Percentiles rank a stretch among this genome's conserved stretches.
Evolutionary conservation across 2,888 invertebrate species (phyloP).

Genomic region (Amphipoea lucens): DNA sequence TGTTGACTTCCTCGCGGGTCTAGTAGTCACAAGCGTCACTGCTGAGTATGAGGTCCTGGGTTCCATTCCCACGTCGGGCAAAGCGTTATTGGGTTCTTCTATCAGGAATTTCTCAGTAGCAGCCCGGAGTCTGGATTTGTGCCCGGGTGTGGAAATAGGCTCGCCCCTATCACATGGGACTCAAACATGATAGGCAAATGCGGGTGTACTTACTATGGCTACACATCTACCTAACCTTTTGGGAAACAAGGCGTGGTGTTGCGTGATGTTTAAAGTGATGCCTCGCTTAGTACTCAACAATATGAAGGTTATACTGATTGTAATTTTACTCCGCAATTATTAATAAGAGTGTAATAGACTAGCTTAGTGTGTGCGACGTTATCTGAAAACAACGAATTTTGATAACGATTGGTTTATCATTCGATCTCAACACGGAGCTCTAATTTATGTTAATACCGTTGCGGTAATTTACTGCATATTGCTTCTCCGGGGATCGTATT

Average conservation of each 20-base stretch:
- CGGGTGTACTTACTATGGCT: background rate
- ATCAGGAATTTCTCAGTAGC: background rate
- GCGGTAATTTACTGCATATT: constrained; percentile 13
- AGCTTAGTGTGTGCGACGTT: background rate
- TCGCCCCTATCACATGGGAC: background rate
- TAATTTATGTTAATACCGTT: background rate
- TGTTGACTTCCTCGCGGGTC: background rate
- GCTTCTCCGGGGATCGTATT: background rate
- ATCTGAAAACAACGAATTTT: background rate
- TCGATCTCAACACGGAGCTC: background rate
- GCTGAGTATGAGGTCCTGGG: background rate
- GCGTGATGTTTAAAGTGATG: too few species aligned
- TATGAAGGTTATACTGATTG: background rate
- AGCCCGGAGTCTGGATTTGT: background rate
- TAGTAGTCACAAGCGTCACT: background rate
- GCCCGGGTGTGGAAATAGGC: background rate
- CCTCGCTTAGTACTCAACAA: background rate
- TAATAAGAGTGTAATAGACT: background rate
- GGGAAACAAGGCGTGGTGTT: background rate
- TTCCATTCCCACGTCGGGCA: background rate
- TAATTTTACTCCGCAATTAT: background rate
- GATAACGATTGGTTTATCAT: background rate
- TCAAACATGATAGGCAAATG: background rate
- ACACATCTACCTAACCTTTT: background rate
- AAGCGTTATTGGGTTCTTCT: background rate